Evolutionary conservation across 1,140 invertebrate genomes (phyloP), one percentile per base, ranked within the genome.

Genomic region (Dinothrombium tinctorium): DNA sequence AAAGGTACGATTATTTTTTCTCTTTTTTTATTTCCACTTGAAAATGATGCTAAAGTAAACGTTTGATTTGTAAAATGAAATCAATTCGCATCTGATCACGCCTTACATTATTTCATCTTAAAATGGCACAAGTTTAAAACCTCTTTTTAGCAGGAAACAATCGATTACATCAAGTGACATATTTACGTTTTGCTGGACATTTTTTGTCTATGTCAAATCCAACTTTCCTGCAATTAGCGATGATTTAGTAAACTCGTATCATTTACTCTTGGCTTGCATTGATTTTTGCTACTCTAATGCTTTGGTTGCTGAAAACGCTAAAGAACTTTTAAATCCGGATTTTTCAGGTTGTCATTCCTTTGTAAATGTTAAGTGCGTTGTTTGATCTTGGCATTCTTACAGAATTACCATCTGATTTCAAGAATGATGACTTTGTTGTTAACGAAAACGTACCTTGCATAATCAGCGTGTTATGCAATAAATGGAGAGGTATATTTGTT

Each of bases 231-330:
- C 72, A 37, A 76, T 82, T 33, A 76, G 77, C 37, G 75, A 86
- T 59, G 86, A 94, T 62, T 62, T 95, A 45, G 84, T 95, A 1
- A 87, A 83, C 56, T 92, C 83, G 33, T 89, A 83, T 54, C 84
- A 94, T 58, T 60, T 94, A 8, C 62, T 96, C 17, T 59, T 90
- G 24, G 78, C 78, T 42, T 86, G 80, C 57, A 70, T 86, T 49
- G 86, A 96, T 64, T 71, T 86, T 54, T 71, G 90, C 36, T 92
- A 75, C 59, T 69, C 66, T 41, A 92, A 92, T 64, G 76, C 75
- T 42, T 61, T 87, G 31, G 59, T 82, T 49, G 69, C 74, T 35
- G 72, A 74, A 49, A 64, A 81, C 39, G 40, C 39, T 25, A 73
- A 69, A 53, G 82, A 89, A 58, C 63, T 95, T 40, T 61, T 94